phyloP scores from a whole-genome alignment of 2,888 invertebrate species.

The Andrena bicolor region DNA sequence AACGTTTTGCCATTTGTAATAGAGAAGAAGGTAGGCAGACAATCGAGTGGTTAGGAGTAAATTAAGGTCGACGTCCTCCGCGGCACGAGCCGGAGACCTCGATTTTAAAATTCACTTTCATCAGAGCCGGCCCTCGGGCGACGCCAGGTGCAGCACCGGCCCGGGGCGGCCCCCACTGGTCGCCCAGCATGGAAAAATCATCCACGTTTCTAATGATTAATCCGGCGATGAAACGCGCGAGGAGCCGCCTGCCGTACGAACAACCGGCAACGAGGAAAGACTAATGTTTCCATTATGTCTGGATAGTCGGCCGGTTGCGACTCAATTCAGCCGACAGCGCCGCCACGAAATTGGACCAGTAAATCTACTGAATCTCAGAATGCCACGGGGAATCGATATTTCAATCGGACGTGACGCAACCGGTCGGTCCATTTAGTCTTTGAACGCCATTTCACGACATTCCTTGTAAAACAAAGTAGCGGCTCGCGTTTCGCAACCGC shows the following conservation, averaged over 20 bases:
- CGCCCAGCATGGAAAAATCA: background rate
- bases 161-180: slow-evolving; percentile 12
- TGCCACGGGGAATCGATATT: slow-evolving; percentile 32
- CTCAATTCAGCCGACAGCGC: background rate
- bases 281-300: slow-evolving; percentile 28
- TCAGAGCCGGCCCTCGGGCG: slow-evolving; percentile 54
- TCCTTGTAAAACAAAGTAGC: slow-evolving; percentile 42
- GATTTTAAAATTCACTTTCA: slow-evolving; percentile 73
- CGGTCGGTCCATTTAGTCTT: slow-evolving; percentile 38
- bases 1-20: slow-evolving; percentile 60
- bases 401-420: slow-evolving; percentile 37
- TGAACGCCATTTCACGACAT: slow-evolving; percentile 51
- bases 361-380: background rate
- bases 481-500: slow-evolving; percentile 34
- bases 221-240: slow-evolving; percentile 1
- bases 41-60: slow-evolving; percentile 60
- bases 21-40: slow-evolving; percentile 63
- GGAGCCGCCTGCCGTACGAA: background rate
- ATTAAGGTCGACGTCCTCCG: slow-evolving; percentile 68
- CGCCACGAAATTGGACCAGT: slow-evolving; percentile 31
- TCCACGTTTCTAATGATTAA: background rate
- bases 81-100: slow-evolving; percentile 60
- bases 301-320: background rate
- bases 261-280: background rate
- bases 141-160: slow-evolving; percentile 45